Evolutionary conservation across 2,113 vertebrate genomes (phyloP).

Genomic region (Carassius gibelio): DNA sequence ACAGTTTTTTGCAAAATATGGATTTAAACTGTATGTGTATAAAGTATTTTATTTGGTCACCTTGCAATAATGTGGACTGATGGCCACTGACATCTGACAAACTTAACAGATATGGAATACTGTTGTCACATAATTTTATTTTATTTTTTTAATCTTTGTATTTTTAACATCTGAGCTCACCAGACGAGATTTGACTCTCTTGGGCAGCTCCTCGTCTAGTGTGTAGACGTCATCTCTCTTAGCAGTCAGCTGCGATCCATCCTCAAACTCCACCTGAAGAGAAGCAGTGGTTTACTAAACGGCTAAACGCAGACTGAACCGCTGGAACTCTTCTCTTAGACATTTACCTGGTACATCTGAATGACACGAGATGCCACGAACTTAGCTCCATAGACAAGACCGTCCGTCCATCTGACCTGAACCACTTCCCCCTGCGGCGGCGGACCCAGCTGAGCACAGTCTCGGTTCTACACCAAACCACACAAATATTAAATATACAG

Average conservation of each 20-base stretch:
- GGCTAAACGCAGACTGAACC: background rate
- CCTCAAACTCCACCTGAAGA: constrained; percentile 95
- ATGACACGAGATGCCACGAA: constrained; percentile 92
- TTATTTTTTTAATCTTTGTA: too few species aligned
- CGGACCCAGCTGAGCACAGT: constrained; percentile 91
- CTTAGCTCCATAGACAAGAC: constrained; percentile 94
- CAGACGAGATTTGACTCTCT: constrained; percentile 95
- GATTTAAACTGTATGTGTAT: too few species aligned
- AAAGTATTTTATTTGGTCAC: background rate
- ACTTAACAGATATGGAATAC: too few species aligned
- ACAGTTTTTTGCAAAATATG: too few species aligned
- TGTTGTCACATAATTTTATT: too few species aligned
- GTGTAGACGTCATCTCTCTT: constrained; percentile 97
- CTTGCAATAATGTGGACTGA: background rate
- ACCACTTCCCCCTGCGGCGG: constrained; percentile 91
- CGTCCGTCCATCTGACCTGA: constrained; percentile 96
- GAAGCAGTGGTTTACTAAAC: background rate
- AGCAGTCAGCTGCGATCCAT: constrained; percentile 92
- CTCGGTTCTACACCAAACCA: constrained; percentile 78
- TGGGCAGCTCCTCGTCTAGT: constrained; percentile 95
- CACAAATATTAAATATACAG: too few species aligned
- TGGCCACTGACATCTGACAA: too few species aligned
- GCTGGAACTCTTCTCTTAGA: background rate
- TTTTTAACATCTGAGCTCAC: constrained; percentile 69
- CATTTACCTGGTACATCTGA: constrained; percentile 95